Percentiles rank a stretch among this genome's conserved stretches.
phyloP scores from a whole-genome alignment of 2,888 invertebrate genomes.

The Steinernema carpocapsae region DNA sequence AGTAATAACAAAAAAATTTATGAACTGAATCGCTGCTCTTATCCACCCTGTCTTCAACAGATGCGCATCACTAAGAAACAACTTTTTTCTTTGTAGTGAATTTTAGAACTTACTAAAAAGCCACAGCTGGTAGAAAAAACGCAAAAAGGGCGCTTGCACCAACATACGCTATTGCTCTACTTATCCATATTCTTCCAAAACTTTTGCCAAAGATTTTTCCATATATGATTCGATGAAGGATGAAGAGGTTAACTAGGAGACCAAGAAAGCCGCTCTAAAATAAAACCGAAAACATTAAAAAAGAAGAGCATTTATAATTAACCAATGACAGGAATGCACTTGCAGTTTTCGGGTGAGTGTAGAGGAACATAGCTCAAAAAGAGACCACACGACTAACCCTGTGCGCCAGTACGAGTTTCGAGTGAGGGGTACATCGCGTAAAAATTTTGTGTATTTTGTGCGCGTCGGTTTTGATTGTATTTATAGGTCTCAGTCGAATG shows the following conservation, averaged over 20 bases:
- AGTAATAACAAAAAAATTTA: neutral
- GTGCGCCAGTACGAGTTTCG: too few species aligned
- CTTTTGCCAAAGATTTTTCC: neutral
- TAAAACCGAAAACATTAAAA: too few species aligned
- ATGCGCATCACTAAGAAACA: neutral
- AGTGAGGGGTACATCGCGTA: too few species aligned
- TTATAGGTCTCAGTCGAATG: too few species aligned
- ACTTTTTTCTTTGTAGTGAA: neutral
- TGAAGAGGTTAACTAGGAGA: neutral
- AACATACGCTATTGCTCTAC: neutral
- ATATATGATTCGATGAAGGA: neutral
- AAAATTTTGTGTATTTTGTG: too few species aligned
- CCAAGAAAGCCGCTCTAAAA: neutral
- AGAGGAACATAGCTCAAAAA: neutral
- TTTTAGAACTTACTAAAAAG: neutral
- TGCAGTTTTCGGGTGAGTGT: neutral
- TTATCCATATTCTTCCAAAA: slow-evolving; percentile 5
- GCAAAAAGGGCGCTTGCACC: neutral
- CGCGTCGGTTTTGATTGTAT: too few species aligned
- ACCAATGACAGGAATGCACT: neutral
- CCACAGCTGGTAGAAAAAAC: neutral
- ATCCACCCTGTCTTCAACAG: neutral
- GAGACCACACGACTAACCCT: too few species aligned
- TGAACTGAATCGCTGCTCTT: neutral
- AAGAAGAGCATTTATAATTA: neutral